Evolutionary conservation across 1,140 invertebrate genomes (phyloP).

Genomic region (Drosophila bifasciata): DNA sequence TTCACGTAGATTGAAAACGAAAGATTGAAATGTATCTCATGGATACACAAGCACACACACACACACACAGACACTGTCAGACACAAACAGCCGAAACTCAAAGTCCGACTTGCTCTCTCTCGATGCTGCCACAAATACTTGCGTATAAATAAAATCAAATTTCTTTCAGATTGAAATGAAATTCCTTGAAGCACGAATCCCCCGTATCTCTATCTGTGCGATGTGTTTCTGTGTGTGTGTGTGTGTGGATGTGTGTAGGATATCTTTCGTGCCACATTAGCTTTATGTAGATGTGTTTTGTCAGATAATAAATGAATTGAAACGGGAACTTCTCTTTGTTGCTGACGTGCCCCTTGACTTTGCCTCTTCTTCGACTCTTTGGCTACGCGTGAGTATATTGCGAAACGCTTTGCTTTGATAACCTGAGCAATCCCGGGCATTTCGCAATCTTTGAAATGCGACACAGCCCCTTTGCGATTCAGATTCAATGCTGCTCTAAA

Average conservation of each 20-base stretch:
- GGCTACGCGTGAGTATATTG: neutral
- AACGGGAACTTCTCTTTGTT: conserved; percentile 49
- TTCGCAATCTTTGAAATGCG: conserved; percentile 65
- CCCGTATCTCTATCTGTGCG: conserved; percentile 16
- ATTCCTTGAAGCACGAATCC: conserved; percentile 56
- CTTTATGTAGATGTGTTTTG: conserved; percentile 56
- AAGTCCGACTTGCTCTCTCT: conserved; percentile 20
- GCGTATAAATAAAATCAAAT: conserved; percentile 54
- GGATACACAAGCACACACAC: conserved; percentile 25
- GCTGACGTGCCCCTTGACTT: conserved; percentile 36
- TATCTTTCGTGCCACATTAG: conserved; percentile 62
- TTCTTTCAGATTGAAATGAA: conserved; percentile 66
- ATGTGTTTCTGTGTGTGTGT: conserved; percentile 6
- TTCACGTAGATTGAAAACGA: conserved; percentile 71
- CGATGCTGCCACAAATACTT: conserved; percentile 35
- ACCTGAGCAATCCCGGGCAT: conserved; percentile 41
- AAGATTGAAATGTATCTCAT: conserved; percentile 78
- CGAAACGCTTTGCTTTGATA: conserved; percentile 23
- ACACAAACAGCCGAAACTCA: neutral
- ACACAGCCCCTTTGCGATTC: conserved; percentile 3
- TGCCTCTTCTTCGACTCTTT: neutral
- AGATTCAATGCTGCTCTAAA: neutral
- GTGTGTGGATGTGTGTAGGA: conserved; percentile 25
- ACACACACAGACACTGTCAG: neutral
- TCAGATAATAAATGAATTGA: conserved; percentile 58